Evolutionary conservation across 2,888 invertebrate species (phyloP), one percentile per base, ranked within the genome.

Genomic region (Tryphoninae sp.): DNA sequence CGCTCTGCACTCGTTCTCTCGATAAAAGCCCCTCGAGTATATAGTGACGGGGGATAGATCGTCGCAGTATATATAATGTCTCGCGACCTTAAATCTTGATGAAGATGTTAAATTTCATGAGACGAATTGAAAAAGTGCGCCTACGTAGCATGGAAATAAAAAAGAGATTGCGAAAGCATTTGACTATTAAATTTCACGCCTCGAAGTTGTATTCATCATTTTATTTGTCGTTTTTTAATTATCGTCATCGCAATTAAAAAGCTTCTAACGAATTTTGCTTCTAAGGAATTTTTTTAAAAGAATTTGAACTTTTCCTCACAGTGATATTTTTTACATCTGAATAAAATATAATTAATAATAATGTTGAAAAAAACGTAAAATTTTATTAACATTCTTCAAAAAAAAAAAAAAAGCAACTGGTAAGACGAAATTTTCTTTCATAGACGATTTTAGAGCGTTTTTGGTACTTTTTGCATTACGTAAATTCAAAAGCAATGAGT

Each of bases 51-150:
- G 72, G 80, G 80, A 84, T 84, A 69, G 77, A 84, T 84, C 78
- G 82, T 77, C 68, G 69, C 73, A 65, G 61, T 82, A 49, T 67
- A 75, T 75, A 65, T 69, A 58, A 59, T 68, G 71, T 74, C 67
- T 59, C 53, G 78, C 78, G 78, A 78, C 80, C 80, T 80, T 80
- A 84, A 84, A 82, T 84, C 83, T 83, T 82, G 83, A 84, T 84
- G 83, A 81, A 83, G 84, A 83, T 82, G 82, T 82, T 83, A 81
- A 83, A 84, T 83, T 84, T 82, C 74, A 81, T 74, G 81, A 80
- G 76, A 79, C 78, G 82, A 84, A 84, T 82, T 82, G 81, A 82
- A 84, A 82, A 69, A 78, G 78, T 69, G 73, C 33, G 73, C 49
- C 71, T 55, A 72, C 81, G n/a, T 53, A 64, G 49, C 76, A 42